phyloP scores from a whole-genome alignment of 2,888 invertebrate species.

The Autographa gamma region DNA sequence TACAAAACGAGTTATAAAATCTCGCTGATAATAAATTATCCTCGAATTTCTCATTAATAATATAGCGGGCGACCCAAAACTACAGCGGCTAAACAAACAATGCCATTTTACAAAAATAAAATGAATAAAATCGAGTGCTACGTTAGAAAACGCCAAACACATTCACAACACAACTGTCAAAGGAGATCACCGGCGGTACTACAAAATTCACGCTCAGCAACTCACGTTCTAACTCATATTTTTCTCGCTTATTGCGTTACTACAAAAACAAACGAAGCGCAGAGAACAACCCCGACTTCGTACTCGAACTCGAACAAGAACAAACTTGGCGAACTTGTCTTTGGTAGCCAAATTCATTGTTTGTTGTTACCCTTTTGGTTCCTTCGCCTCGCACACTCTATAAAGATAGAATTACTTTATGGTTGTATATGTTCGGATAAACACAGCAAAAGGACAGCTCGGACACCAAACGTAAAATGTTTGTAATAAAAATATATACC shows the following conservation, averaged over 20 bases:
- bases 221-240: slow-evolving; percentile 1
- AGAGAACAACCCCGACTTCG: not conserved
- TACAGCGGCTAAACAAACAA: slow-evolving; percentile 48
- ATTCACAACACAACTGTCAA: slow-evolving; percentile 51
- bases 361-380: not conserved
- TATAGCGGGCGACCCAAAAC: slow-evolving; percentile 18
- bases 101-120: slow-evolving; percentile 65
- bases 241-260: slow-evolving; percentile 2
- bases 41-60: slow-evolving; percentile 25
- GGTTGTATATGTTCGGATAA: not conserved
- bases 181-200: slow-evolving; percentile 28
- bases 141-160: slow-evolving; percentile 38
- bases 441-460: not conserved
- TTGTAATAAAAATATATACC: no score
- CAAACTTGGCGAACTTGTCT: not conserved
- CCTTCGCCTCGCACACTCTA: not conserved
- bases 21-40: slow-evolving; percentile 16
- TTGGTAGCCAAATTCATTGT: slow-evolving; percentile 5
- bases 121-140: slow-evolving; percentile 49
- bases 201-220: slow-evolving; percentile 1
- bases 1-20: slow-evolving; percentile 37
- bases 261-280: slow-evolving; percentile 7
- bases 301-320: not conserved
- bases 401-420: not conserved
- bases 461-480: no score